Evolutionary conservation across 2,888 invertebrate genomes (phyloP), one percentile per base, ranked within the genome.

Genomic region (Meganola albula): DNA sequence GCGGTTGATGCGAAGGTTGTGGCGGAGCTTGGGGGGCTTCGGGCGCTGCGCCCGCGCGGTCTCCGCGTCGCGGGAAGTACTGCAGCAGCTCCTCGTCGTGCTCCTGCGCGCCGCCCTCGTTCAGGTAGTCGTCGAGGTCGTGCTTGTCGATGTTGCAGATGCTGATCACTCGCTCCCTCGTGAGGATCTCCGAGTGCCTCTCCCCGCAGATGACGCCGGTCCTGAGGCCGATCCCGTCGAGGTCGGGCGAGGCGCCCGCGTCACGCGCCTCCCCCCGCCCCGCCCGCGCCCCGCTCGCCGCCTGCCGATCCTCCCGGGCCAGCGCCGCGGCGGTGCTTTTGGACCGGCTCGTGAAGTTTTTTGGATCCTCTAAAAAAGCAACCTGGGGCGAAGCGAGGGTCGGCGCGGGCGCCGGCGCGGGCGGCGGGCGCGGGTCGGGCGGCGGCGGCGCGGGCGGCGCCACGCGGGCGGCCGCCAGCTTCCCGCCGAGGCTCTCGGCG

Each of bases 51-150:
- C 48, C 33, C 21, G 55, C 52, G 16, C 48, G 55, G n/a, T 76
- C 74, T 48, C 72, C 68, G 31, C 71, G 68, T 25, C 90, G 90
- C 46, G 90, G 92, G 74, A 94, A 94, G 79, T 94, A 95, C 77
- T 93, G 93, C 69, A 93, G 87, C 55, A 95, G 77, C 76, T 95
- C 95, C 64, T 94, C 94, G 63, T 94, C 94, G 71, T 95, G 94
- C 63, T 92, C 93, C 59, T 93, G 93, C 63, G 93, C 92, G 61
- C 67, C 79, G 43, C 92, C 92, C 46, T 90, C 91, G 68, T 92
- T 91, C 48, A 94, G 84, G 69, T 94, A 94, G 74, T 93, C 94
- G 68, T 93, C 93, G 44, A 94, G 78, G 43, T 92, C 93, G 71
- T 94, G 93, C 55, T 93, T 92, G 67, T 93, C 93, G 62, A 93